Evolutionary conservation across 1,140 invertebrate species (phyloP).

Genomic region (Drosophila repleta): DNA sequence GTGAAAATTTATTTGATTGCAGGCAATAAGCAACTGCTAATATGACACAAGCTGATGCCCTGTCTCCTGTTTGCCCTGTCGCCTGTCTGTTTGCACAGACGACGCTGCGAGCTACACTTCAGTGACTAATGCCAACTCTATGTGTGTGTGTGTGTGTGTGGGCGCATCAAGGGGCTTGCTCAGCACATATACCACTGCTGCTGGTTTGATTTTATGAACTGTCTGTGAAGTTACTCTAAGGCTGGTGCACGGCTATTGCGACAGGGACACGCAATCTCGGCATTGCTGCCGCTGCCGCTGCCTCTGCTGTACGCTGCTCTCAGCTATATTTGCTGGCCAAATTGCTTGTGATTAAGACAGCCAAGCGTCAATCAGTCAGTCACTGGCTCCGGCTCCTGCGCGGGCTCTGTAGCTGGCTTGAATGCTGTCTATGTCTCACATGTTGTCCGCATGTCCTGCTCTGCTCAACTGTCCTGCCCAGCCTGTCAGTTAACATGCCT

Average conservation of each 20-base stretch:
- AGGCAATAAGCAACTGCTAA: conserved; percentile 77
- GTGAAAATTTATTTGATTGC: conserved; percentile 83
- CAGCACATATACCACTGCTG: conserved; percentile 51
- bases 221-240: conserved; percentile 64
- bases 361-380: conserved; percentile 76
- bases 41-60: conserved; percentile 74
- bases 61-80: conserved; percentile 2
- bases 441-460: conserved; percentile 31
- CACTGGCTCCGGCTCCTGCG: conserved; percentile 29
- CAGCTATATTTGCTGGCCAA: conserved; percentile 72
- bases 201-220: conserved; percentile 80
- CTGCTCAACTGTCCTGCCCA: conserved; percentile 55
- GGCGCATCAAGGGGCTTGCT: conserved; percentile 34
- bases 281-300: conserved; percentile 36
- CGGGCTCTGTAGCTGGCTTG: conserved; percentile 18
- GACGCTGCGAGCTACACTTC: conserved; percentile 9
- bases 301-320: conserved; percentile 24
- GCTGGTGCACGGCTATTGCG: conserved; percentile 37
- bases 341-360: conserved; percentile 82
- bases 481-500: conserved; percentile 80
- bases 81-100: conserved; percentile 22
- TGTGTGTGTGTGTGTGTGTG: not conserved
- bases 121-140: conserved; percentile 46
- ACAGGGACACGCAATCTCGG: conserved; percentile 70
- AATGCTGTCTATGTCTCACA: conserved; percentile 48